A percentile compares a stretch with the other conserved stretches of the same genome.
These are phyloP conservation scores for Mycalesis mineus DNA, from an alignment of 2,888 invertebrate genomes.

Conservation along the genomic window DNA sequence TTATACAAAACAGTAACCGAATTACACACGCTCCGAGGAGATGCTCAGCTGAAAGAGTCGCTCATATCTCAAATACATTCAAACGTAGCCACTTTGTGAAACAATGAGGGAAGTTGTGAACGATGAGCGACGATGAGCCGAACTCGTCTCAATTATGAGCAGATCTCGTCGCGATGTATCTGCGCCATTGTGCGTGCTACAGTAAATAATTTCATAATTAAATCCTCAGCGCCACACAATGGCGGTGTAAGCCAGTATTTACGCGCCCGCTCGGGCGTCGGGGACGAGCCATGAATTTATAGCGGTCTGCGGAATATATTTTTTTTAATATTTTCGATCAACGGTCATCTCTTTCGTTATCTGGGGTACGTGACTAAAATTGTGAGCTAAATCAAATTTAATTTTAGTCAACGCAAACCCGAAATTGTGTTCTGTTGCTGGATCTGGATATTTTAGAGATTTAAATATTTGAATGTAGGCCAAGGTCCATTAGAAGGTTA, in stretches of 20 bases:
- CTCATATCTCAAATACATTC: slow-evolving; percentile 14
- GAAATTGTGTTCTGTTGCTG: no score
- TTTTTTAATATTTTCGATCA: neutral
- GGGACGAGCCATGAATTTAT: slow-evolving; percentile 24
- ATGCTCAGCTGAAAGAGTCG: neutral
- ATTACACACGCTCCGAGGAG: no score
- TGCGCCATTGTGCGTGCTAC: slow-evolving; percentile 22
- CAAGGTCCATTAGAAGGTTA: no score
- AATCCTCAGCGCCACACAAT: slow-evolving; percentile 47
- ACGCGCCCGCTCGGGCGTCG: neutral
- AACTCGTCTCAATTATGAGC: slow-evolving; percentile 28
- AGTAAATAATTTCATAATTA: slow-evolving; percentile 53
- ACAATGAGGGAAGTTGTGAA: slow-evolving; percentile 21
- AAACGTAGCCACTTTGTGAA: slow-evolving; percentile 17
- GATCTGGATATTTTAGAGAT: no score
- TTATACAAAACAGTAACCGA: no score
- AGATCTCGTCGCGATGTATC: slow-evolving; percentile 26
- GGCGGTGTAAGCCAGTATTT: slow-evolving; percentile 36
- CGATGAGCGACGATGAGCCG: slow-evolving; percentile 21
- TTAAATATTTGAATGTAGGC: no score
- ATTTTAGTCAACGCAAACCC: neutral
- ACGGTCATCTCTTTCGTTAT: neutral
- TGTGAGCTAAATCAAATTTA: neutral
- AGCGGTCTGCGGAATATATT: slow-evolving; percentile 6
- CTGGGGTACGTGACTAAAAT: neutral